A percentile compares a stretch with the other conserved stretches of the same genome.
phyloP scores from a whole-genome alignment of 35 echinoderm and acorn worm genomes.

The Holothuria glaberrima region DNA sequence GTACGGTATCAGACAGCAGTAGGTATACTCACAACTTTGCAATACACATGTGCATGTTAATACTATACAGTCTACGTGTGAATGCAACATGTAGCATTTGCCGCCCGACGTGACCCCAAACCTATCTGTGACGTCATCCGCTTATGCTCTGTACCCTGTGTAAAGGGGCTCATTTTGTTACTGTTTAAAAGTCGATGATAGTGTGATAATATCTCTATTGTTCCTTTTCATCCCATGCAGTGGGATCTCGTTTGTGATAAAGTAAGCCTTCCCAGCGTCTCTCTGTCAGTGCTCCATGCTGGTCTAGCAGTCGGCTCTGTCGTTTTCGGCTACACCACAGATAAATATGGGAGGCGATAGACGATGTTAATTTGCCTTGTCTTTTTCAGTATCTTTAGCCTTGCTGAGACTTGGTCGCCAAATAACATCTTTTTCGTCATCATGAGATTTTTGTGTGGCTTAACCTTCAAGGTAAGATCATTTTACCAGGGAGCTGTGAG shows the following conservation, averaged over 20 bases:
- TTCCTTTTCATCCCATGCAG: background rate
- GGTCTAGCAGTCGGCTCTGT: background rate
- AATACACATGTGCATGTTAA: too few species aligned
- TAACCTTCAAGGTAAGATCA: background rate
- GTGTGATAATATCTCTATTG: too few species aligned
- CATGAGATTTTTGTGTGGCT: background rate
- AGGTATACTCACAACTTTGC: too few species aligned
- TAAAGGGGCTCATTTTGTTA: too few species aligned
- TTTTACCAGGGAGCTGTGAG: too few species aligned
- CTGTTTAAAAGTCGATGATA: too few species aligned
- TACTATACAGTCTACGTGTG: too few species aligned
- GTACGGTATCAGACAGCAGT: too few species aligned
- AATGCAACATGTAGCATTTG: too few species aligned
- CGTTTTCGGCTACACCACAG: background rate
- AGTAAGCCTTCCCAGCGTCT: background rate
- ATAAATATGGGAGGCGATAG: background rate
- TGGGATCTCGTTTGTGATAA: background rate
- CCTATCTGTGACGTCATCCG: too few species aligned
- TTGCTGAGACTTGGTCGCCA: background rate
- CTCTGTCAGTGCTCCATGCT: background rate
- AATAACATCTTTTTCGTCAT: background rate
- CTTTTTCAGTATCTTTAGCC: background rate
- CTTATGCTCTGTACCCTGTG: too few species aligned
- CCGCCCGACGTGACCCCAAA: too few species aligned
- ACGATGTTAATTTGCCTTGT: background rate